Evolutionary conservation across 1,140 invertebrate species (phyloP).

Genomic region (Oryctes rhinoceros): DNA sequence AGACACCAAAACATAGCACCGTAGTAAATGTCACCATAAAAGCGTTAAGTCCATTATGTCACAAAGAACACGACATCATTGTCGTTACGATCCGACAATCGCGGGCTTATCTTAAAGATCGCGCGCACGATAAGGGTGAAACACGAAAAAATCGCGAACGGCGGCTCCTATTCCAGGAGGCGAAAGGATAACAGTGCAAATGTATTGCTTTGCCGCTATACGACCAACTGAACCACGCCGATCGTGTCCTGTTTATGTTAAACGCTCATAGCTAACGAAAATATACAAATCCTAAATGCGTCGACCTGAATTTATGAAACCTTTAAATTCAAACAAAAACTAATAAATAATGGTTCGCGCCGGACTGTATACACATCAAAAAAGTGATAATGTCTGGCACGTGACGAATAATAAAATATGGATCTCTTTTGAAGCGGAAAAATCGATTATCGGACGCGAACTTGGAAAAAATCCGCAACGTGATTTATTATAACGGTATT

Average conservation of each 20-base stretch:
- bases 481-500: no score
- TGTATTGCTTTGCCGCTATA: background rate
- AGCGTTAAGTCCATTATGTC: background rate
- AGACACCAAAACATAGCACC: conserved; percentile 20
- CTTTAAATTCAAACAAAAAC: conserved; percentile 17
- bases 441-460: background rate
- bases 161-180: background rate
- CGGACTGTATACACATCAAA: background rate
- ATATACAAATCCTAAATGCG: conserved; percentile 39
- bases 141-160: background rate
- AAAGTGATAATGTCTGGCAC: conserved; percentile 7
- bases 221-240: conserved; percentile 12
- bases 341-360: background rate
- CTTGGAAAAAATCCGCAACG: background rate
- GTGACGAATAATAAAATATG: conserved; percentile 5
- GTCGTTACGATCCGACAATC: background rate
- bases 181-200: background rate
- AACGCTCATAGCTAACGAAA: conserved; percentile 29
- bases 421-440: background rate
- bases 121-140: background rate
- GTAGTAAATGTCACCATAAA: conserved; percentile 25
- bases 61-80: background rate
- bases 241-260: conserved; percentile 35
- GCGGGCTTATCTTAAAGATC: background rate
- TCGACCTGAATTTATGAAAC: conserved; percentile 32